Evolutionary conservation across 1,140 invertebrate species (phyloP).

Genomic region (Pseudachorutes palmiensis): DNA sequence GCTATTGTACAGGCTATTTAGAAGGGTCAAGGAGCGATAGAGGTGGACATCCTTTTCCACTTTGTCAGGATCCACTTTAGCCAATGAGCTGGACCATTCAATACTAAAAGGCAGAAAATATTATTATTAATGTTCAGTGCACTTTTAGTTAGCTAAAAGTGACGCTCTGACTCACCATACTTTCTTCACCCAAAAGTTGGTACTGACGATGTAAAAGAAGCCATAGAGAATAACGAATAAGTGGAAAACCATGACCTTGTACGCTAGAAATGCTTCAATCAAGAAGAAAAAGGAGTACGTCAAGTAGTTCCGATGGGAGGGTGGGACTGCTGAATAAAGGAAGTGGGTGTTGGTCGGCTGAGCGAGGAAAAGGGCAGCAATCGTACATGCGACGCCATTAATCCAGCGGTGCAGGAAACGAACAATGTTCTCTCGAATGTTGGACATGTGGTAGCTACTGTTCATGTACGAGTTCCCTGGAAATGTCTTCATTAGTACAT

Average conservation of each 20-base stretch:
- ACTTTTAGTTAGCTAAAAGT: background rate
- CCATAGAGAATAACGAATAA: constrained; percentile 3
- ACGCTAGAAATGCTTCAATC: constrained; percentile 8
- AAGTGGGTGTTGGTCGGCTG: background rate
- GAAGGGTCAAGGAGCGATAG: background rate
- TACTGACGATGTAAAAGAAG: constrained; percentile 4
- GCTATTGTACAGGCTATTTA: background rate
- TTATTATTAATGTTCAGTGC: background rate
- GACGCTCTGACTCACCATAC: background rate
- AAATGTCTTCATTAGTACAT: too few species aligned
- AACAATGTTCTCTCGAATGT: background rate
- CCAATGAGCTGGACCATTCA: background rate
- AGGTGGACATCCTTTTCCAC: background rate
- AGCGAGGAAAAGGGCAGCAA: background rate
- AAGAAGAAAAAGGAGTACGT: background rate
- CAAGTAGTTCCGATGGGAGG: background rate
- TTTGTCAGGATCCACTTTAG: background rate
- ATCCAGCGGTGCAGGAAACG: background rate
- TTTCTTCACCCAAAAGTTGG: constrained; percentile 6
- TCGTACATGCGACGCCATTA: background rate
- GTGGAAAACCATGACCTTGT: constrained; percentile 6
- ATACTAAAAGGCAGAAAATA: background rate
- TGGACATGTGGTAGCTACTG: background rate
- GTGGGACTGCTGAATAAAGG: background rate
- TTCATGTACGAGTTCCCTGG: background rate